Evolutionary conservation across 2,888 invertebrate species (phyloP).

Genomic region (Arge pagana): DNA sequence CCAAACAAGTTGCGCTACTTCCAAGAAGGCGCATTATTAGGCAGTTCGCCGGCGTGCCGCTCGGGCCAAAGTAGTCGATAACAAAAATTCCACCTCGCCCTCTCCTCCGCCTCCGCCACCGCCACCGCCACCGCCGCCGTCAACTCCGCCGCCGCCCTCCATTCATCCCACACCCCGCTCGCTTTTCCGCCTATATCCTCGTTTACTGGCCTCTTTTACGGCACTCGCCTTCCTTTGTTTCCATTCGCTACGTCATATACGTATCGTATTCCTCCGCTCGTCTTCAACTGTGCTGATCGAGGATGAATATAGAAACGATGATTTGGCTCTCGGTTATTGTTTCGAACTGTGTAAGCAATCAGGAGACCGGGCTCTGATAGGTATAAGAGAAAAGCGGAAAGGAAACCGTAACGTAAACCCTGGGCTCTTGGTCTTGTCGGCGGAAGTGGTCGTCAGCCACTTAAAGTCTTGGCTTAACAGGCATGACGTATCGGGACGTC

Average conservation of each 20-base stretch:
- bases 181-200: neutral
- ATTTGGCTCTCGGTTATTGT: constrained; percentile 9
- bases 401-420: constrained; percentile 35
- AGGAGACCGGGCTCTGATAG: neutral
- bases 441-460: constrained; percentile 40
- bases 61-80: constrained; percentile 11
- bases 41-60: constrained; percentile 2
- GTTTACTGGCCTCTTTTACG: neutral
- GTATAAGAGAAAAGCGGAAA: constrained; percentile 13
- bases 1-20: constrained; percentile 15
- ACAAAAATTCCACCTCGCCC: constrained; percentile 14
- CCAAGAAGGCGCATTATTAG: constrained; percentile 18
- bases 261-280: neutral
- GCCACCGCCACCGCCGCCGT: no score
- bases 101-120: neutral
- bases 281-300: neutral
- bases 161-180: neutral
- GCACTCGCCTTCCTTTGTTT: neutral
- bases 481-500: no score
- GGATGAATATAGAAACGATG: no score
- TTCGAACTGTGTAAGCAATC: constrained; percentile 10
- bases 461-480: constrained; percentile 30
- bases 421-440: constrained; percentile 33
- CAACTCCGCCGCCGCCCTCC: no score
- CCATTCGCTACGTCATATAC: neutral